Evolutionary conservation across 2,113 vertebrate genomes (phyloP), one percentile per base, ranked within the genome.

Genomic region (Calyptommatus sinebrachiatus): DNA sequence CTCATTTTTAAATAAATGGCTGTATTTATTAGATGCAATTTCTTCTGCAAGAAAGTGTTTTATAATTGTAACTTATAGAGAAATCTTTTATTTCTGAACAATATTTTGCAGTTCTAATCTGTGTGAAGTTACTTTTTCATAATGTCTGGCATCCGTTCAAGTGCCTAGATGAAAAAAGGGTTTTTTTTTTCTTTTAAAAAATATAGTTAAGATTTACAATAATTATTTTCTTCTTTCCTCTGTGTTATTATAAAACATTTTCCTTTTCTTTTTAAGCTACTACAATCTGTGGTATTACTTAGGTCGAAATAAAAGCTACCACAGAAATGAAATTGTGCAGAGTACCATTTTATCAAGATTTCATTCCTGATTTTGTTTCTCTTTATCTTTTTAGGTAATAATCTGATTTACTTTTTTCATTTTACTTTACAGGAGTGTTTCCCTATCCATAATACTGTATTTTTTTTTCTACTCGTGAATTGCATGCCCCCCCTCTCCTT

Each of bases 61-160:
- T 80, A 41, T 53, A n/a, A 14, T 21, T 73, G 8, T 22, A 73
- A 53, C 73, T 76, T 62, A 11, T 70, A 48, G 26, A 70, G 66
- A 8, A 76, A 48, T 69, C 14, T 76, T 70, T 76, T 61, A 46
- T 70, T 41, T 48, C 10, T 62, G 22, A 14, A 62, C 26, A 73
- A 24, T 22, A 62, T 24, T 53, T 80, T 66, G 14, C 71, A 63
- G 66, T 75, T 70, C 66, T 53, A 76, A 76, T 63, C 74, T 61
- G 62, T 71, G 66, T 87, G 86, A 89, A 86, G 74, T 78, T 78
- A 67, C 78, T 80, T 91, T 45, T 85, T 83, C 71, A 71, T 72
- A 71, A 71, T 71, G 62, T 62, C 35, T 87, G 74, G 66, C 86
- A 77, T 82, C 73, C 29, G 81, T 73, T 82, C 83, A 83, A 65